Evolutionary conservation across 2,888 invertebrate genomes (phyloP).

Genomic region (Caenorhabditis sp.): DNA sequence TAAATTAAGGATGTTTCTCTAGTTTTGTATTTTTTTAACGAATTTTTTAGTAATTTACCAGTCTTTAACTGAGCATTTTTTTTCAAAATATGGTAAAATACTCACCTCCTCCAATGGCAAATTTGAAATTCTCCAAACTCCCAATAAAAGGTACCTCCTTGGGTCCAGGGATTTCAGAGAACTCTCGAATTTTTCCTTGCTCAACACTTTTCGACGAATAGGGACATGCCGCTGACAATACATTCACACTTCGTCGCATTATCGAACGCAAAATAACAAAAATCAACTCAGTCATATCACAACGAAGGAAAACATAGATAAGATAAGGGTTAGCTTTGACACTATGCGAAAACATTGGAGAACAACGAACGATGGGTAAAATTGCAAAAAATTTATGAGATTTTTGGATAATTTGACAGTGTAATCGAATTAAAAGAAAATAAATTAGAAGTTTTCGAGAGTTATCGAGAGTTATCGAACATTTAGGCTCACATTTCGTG

Average conservation of each 20-base stretch:
- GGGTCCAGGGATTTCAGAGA: constrained; percentile 49
- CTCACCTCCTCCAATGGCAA: constrained; percentile 16
- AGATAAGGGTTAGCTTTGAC: not conserved
- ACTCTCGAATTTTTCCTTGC: not conserved
- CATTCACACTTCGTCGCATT: not conserved
- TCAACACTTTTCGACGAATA: not conserved
- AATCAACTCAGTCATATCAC: not conserved
- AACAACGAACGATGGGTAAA: not conserved
- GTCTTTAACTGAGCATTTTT: too few species aligned
- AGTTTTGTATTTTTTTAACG: too few species aligned
- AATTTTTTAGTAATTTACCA: too few species aligned
- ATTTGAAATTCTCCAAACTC: constrained; percentile 34
- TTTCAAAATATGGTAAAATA: not conserved
- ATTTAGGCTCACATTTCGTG: constrained; percentile 32
- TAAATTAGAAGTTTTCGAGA: too few species aligned
- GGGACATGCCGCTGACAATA: not conserved
- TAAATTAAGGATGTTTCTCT: too few species aligned
- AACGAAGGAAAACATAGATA: not conserved
- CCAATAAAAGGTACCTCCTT: constrained; percentile 39
- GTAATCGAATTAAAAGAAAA: constrained; percentile 5
- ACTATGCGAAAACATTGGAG: constrained; percentile 6
- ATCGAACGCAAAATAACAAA: not conserved
- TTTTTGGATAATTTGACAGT: not conserved
- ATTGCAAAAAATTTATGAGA: not conserved
- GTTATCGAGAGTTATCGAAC: constrained; percentile 21